Base-by-base conservation (phyloP, 1,140 invertebrate species). In the Choristoneura fumiferana region DNA sequence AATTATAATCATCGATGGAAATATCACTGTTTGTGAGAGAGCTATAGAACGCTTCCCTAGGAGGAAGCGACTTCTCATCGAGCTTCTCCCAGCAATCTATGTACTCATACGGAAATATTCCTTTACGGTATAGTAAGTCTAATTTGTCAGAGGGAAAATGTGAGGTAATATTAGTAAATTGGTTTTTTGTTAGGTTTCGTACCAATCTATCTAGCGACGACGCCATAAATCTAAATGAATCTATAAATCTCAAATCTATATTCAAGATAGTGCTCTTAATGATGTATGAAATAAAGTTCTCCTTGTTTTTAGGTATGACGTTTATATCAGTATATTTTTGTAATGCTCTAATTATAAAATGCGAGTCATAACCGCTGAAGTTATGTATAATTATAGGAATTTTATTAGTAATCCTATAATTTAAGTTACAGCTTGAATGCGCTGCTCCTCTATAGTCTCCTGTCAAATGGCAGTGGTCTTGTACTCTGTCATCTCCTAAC, bases 1-100 rank as follows among this genome's bases (percentile, higher is more conserved):
- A 73, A n/a, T 69, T 18, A 69, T 90, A 90, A 49, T 91, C 74
- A 5, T 69, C 57, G 38, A 73, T 49, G 2, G 62, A 66, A 10
- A 89, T 69, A 39, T 57, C 12, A 10, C 57, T 43, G 57, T 81
- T 4, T 10, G 39, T 62, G 1, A 68, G 45, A 17, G n/a, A 38
- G 14, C 14, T 62, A 43, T 45, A 64, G 54, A 68, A 64, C 1
- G 10, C 14, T 1, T 0, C 9, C 1, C 6, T 22, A 5, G n/a
- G 6, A 4, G 57, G 57, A 8, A 58, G n/a, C 1, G 13, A 13
- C 4, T 12, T 14, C 6, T 39, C 38, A 0, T 39, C 38, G 3
- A 39, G 12, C 8, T 8, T 39, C 1, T 39, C 13, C 38, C 13
- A 39, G 8, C 0, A 14, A 14, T 39, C 38, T 6, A 39, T 13